Conservation (phyloP, 1,140 invertebrate species). For the Ips nitidus region DNA sequence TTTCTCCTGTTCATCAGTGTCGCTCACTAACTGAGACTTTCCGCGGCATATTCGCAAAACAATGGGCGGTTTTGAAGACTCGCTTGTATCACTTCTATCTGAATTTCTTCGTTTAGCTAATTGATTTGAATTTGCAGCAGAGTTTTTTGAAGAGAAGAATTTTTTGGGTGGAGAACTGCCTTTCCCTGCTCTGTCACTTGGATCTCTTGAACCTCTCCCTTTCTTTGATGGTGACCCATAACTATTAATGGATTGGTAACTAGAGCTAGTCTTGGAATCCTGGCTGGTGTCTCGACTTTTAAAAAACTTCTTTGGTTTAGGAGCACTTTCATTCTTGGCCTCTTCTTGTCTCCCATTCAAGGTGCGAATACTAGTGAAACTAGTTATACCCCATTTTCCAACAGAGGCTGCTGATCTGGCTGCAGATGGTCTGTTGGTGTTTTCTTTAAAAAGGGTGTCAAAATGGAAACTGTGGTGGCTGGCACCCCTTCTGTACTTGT, state of each 20-base stretch:
- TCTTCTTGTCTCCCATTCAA: constrained; percentile 62
- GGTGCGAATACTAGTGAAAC: constrained; percentile 86
- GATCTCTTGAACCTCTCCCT: constrained; percentile 36
- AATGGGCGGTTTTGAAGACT: constrained; percentile 63
- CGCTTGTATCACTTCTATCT: constrained; percentile 51
- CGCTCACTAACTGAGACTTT: constrained; percentile 60
- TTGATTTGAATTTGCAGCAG: constrained; percentile 12
- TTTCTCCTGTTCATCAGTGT: constrained; percentile 49
- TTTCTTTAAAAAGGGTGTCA: constrained; percentile 80
- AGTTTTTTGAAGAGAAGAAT: constrained; percentile 49
- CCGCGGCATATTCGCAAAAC: constrained; percentile 68
- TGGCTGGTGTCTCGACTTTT: constrained; percentile 76
- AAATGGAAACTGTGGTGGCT: constrained; percentile 68
- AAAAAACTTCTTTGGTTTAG: constrained; percentile 87
- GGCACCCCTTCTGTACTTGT: constrained; percentile 59
- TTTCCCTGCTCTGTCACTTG: constrained; percentile 38
- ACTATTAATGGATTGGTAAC: constrained; percentile 31
- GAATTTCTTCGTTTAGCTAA: constrained; percentile 47
- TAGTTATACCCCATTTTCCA: constrained; percentile 91
- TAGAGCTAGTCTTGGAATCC: constrained; percentile 50
- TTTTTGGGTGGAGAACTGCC: constrained; percentile 42
- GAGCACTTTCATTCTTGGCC: constrained; percentile 35
- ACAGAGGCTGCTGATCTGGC: constrained; percentile 86
- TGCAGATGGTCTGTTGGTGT: constrained; percentile 83
- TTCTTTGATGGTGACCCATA: constrained; percentile 26